These are phyloP conservation scores for Sipha maydis DNA, from an alignment of 2,888 invertebrate species.

Conservation along the genomic window DNA sequence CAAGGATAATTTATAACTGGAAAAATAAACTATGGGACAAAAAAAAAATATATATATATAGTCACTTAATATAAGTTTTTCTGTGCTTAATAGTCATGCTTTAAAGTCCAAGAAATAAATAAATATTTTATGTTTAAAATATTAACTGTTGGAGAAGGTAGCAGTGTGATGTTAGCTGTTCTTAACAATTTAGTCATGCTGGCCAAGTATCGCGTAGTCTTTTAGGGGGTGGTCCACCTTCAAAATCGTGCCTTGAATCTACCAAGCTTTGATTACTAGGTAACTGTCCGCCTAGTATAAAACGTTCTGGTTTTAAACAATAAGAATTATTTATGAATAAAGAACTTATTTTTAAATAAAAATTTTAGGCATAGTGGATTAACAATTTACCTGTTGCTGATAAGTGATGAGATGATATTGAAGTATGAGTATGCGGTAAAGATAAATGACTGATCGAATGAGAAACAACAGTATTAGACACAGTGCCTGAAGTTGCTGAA, in stretches of 20 bases:
- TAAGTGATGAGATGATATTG: conserved; percentile 62
- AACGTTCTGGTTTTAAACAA: conserved; percentile 53
- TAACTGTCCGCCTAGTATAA: conserved; percentile 59
- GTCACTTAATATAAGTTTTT: conserved; percentile 46
- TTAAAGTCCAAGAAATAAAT: background rate
- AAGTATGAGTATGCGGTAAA: conserved; percentile 61
- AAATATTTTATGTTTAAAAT: conserved; percentile 13
- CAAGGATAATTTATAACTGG: conserved; percentile 42
- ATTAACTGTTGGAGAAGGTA: conserved; percentile 6
- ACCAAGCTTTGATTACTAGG: conserved; percentile 65
- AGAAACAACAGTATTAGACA: conserved; percentile 44
- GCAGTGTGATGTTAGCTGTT: conserved; percentile 45
- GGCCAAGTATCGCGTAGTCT: conserved; percentile 91
- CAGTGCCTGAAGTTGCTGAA: conserved; percentile 42
- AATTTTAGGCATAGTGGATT: no score
- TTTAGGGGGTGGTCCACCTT: conserved; percentile 78
- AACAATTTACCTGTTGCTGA: conserved; percentile 57
- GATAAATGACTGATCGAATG: conserved; percentile 62
- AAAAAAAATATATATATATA: conserved; percentile 3
- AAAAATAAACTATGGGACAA: background rate
- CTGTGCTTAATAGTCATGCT: conserved; percentile 42
- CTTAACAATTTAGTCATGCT: conserved; percentile 74
- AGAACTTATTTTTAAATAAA: no score
- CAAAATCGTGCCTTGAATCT: conserved; percentile 73
- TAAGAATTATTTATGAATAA: no score